phyloP scores from a whole-genome alignment of 2,113 vertebrate species.

The Clupea harengus region DNA sequence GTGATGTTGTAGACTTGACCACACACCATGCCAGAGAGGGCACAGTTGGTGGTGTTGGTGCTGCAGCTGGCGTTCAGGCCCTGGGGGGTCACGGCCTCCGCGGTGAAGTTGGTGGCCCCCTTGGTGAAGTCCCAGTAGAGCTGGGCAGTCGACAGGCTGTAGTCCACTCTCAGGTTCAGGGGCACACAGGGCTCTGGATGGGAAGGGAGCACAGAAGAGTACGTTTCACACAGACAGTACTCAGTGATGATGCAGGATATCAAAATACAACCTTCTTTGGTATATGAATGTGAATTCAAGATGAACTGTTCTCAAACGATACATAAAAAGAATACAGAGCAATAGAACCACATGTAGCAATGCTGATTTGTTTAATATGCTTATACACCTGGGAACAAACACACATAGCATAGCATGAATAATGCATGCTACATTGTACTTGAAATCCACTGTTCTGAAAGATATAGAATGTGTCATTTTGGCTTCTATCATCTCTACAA shows the following conservation, averaged over 20 bases:
- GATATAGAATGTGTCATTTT: not conserved
- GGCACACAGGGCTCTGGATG: constrained; percentile 63
- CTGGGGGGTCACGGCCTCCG: constrained; percentile 51
- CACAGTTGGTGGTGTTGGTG: constrained; percentile 55
- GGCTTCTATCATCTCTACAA: not conserved
- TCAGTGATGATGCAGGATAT: not conserved
- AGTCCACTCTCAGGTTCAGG: constrained; percentile 46
- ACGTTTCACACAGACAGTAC: not conserved
- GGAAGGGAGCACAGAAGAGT: not conserved
- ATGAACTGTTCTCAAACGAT: not conserved
- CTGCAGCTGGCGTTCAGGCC: constrained; percentile 45
- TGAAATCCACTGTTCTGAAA: not conserved
- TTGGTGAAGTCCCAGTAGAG: constrained; percentile 55
- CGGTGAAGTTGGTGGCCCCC: constrained; percentile 55
- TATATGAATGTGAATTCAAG: not conserved
- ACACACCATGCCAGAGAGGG: constrained; percentile 55
- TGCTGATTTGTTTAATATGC: not conserved
- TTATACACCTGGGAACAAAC: not conserved
- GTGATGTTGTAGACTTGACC: constrained; percentile 64
- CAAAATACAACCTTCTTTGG: too few species aligned
- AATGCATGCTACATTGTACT: not conserved
- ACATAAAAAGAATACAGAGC: not conserved
- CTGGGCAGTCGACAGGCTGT: constrained; percentile 43
- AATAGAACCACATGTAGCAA: not conserved
- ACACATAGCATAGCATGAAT: not conserved